Evolutionary conservation across 2,888 invertebrate genomes (phyloP).

Genomic region (Cremastobaeus sp.): DNA sequence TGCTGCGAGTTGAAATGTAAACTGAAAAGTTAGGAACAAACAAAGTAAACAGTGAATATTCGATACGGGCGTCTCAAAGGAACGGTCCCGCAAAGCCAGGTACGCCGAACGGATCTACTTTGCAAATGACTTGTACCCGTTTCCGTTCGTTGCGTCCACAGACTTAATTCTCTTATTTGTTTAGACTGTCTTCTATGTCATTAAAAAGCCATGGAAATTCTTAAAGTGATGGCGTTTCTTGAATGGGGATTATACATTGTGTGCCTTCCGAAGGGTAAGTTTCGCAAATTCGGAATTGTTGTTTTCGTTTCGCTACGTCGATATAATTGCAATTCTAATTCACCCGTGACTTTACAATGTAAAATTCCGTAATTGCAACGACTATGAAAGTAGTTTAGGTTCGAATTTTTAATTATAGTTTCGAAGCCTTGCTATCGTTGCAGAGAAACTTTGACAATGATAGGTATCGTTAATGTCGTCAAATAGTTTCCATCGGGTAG

Average conservation of each 20-base stretch:
- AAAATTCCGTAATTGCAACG: no score
- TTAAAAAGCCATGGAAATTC: constrained; percentile 11
- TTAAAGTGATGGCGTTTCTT: neutral
- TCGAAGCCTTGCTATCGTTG: no score
- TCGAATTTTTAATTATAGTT: no score
- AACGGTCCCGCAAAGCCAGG: neutral
- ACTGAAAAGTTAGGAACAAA: constrained; percentile 28
- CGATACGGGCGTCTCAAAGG: constrained; percentile 23
- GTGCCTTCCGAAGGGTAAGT: no score
- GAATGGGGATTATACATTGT: constrained; percentile 23
- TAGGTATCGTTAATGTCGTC: no score
- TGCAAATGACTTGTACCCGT: constrained; percentile 2
- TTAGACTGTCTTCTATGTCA: neutral
- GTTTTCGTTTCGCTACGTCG: no score
- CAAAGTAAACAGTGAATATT: constrained; percentile 21
- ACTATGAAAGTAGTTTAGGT: no score
- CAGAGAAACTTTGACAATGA: no score
- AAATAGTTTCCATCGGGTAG: neutral
- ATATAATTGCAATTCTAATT: no score
- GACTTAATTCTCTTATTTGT: constrained; percentile 7
- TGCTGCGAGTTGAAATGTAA: constrained; percentile 3
- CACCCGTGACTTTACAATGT: no score
- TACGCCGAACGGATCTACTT: neutral
- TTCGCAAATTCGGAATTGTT: no score
- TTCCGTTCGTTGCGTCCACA: neutral